These are phyloP conservation scores for Acrocephalus kingi DNA, from an alignment of 2,113 vertebrate species.

Conservation along the genomic window DNA sequence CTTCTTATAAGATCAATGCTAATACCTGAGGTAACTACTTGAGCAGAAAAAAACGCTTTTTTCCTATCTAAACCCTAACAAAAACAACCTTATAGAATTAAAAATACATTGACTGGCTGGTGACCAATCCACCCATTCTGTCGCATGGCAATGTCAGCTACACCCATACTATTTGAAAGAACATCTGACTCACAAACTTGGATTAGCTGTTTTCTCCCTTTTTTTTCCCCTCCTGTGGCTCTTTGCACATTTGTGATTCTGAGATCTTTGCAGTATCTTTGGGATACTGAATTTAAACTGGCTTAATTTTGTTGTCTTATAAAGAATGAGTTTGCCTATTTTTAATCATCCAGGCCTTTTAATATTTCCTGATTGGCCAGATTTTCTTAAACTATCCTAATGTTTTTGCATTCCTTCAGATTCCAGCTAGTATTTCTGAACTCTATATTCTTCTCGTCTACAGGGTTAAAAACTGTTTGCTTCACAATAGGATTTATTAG, in stretches of 20 bases:
- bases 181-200: background rate
- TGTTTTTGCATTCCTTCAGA: background rate
- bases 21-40: background rate
- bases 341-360: background rate
- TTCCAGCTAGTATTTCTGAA: background rate
- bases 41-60: background rate
- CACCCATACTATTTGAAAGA: background rate
- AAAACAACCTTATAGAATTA: background rate
- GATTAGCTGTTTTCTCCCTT: background rate
- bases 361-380: background rate
- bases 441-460: background rate
- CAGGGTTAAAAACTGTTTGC: background rate
- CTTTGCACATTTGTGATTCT: background rate
- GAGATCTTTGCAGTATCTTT: background rate
- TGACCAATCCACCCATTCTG: background rate
- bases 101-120: background rate
- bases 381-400: background rate
- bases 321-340: background rate
- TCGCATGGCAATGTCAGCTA: background rate
- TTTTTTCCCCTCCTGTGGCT: background rate
- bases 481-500: background rate
- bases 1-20: background rate
- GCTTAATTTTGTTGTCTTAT: background rate
- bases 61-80: background rate
- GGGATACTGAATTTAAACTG: background rate